A percentile compares a stretch with the other conserved stretches of the same genome.
Evolutionary conservation across 2,113 vertebrate species (phyloP).

Genomic region (Oxyruncus cristatus): DNA sequence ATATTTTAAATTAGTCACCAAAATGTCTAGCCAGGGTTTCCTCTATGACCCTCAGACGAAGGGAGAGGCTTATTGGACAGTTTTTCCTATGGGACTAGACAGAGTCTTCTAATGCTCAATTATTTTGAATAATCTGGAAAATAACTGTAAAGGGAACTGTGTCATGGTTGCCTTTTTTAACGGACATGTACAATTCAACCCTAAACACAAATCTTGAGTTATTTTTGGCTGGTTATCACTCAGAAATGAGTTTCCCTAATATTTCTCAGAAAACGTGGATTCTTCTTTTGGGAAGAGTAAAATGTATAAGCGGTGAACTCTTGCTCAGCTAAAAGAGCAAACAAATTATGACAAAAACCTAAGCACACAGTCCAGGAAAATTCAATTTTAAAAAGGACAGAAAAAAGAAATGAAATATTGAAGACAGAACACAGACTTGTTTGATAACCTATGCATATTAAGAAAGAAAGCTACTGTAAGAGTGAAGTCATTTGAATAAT

Average conservation of each 20-base stretch:
- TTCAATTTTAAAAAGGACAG: neutral
- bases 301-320: neutral
- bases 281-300: neutral
- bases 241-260: slow-evolving; percentile 24
- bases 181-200: slow-evolving; percentile 40
- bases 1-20: slow-evolving; percentile 85
- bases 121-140: slow-evolving; percentile 71
- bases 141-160: slow-evolving; percentile 63
- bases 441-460: neutral
- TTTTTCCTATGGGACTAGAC: slow-evolving; percentile 61
- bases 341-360: neutral
- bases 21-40: slow-evolving; percentile 82
- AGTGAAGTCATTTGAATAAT: neutral
- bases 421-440: neutral
- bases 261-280: neutral
- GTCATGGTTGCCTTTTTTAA: slow-evolving; percentile 61
- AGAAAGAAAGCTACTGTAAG: neutral
- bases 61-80: slow-evolving; percentile 54
- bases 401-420: neutral
- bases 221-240: slow-evolving; percentile 45
- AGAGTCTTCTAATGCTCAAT: slow-evolving; percentile 49
- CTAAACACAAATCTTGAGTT: slow-evolving; percentile 6
- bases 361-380: neutral
- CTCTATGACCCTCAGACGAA: slow-evolving; percentile 77
- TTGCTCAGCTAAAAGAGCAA: neutral